Evolutionary conservation across 1,140 invertebrate genomes (phyloP), one percentile per base, ranked within the genome.

Genomic region (Temnothorax curvispinosus): DNA sequence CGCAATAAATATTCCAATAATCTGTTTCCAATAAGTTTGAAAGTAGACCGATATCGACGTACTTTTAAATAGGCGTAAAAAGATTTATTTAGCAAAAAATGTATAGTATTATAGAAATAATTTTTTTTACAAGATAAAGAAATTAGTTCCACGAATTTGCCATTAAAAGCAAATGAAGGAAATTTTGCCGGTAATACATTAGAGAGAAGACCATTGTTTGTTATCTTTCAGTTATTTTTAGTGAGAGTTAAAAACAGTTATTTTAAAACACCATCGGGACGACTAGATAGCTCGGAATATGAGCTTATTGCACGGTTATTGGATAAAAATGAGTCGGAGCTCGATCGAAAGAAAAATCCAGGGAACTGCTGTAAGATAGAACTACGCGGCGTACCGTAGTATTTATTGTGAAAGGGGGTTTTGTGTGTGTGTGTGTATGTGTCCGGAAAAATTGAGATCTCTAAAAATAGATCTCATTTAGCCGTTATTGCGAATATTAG

Each of bases 251-350:
- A 72, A 71, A 81, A 72, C 13, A 72, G 58, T 72, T 56, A 56
- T 81, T n/a, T 81, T 81, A 54, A 81, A 58, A 71, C 18, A 18
- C 38, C 15, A 15, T n/a, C 41, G 38, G 13, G 35, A 2, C 2
- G 65, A 72, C 47, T 81, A 44, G 21, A 44, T 71, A 81, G 38
- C 64, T 18, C 15, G 21, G 50, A 81, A 81, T 71, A 81, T 72
- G 50, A 81, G 50, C 38, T 81, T 81, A 72, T 81, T 81, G 65
- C 50, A 58, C 38, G 78, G 11, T 81, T 81, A 81, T 72, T 72
- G 50, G 50, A 72, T 81, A 72, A 81, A 81, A 81, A 72, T 72
- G 50, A 81, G 47, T 67, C 11, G 15, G 18, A 41, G 35, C 13
- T 71, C 50, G 50, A 81, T 81, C 38, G 50, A 72, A 81, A 41